Percentiles rank a stretch among this genome's conserved stretches.
Evolutionary conservation across 1,140 invertebrate species (phyloP).

Genomic region (Agrilus planipennis): DNA sequence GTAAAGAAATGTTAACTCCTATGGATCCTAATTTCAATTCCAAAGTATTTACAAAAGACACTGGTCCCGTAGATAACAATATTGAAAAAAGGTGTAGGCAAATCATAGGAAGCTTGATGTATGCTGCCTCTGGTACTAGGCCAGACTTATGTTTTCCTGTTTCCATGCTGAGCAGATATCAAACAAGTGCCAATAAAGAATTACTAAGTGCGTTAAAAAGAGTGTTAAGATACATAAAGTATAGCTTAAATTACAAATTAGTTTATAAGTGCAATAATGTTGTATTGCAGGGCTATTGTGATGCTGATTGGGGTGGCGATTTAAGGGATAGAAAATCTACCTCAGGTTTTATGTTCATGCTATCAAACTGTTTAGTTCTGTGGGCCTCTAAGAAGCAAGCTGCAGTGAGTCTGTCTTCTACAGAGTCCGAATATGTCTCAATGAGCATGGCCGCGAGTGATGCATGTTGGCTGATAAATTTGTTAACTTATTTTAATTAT

Average conservation of each 20-base stretch:
- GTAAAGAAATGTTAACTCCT: conserved; percentile 7
- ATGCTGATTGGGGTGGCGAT: not conserved
- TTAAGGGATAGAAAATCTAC: not conserved
- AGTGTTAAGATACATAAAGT: conserved; percentile 1
- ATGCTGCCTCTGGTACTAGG: conserved; percentile 11
- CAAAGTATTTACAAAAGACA: not conserved
- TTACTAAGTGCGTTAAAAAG: conserved; percentile 1
- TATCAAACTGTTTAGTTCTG: not conserved
- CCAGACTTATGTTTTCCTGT: conserved; percentile 12
- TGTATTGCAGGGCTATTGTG: not conserved
- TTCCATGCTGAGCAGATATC: conserved; percentile 7
- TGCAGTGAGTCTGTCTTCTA: conserved; percentile 15
- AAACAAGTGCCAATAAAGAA: conserved; percentile 6
- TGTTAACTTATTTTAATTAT: conserved; percentile 5
- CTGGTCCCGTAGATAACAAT: conserved; percentile 6
- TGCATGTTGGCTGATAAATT: not conserved
- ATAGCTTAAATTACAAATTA: not conserved
- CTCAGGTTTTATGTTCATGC: not conserved
- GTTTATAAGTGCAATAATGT: not conserved
- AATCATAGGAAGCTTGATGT: conserved; percentile 13
- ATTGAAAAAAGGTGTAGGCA: conserved; percentile 12
- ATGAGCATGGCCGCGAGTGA: not conserved
- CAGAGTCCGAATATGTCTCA: not conserved
- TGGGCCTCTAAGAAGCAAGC: not conserved
- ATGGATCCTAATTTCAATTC: conserved; percentile 10